Evolutionary conservation across 2,888 invertebrate species (phyloP).

Genomic region (Sepioteuthis lessoniana): DNA sequence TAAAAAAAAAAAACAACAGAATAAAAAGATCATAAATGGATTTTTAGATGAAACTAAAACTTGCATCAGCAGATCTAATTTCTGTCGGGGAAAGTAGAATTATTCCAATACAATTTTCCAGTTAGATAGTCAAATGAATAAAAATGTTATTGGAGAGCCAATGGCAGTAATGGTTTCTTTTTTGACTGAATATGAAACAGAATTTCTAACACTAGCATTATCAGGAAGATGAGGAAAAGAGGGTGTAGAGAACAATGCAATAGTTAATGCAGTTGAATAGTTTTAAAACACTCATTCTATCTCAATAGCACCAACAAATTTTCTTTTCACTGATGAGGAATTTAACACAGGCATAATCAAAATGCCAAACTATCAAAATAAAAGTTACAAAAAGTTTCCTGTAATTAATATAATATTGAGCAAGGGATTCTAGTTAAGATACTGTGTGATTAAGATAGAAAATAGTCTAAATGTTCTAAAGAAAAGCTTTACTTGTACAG

Average conservation of each 20-base stretch:
- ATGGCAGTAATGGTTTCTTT: neutral
- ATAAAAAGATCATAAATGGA: neutral
- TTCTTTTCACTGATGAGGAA: neutral
- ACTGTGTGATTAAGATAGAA: too few species aligned
- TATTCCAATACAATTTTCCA: neutral
- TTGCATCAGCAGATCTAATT: neutral
- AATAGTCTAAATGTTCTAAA: too few species aligned
- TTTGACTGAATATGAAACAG: neutral
- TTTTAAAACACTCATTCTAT: neutral
- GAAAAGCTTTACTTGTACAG: too few species aligned
- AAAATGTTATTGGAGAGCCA: neutral
- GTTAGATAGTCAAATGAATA: neutral
- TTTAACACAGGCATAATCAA: neutral
- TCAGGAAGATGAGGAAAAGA: neutral
- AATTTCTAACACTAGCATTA: neutral
- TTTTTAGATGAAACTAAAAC: neutral
- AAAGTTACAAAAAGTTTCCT: neutral
- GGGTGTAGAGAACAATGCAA: neutral
- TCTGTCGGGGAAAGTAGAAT: neutral
- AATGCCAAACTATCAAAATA: neutral
- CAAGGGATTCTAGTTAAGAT: too few species aligned
- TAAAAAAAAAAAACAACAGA: neutral
- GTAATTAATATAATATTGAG: neutral
- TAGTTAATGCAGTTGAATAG: neutral
- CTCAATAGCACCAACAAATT: neutral